These are phyloP conservation scores for Pogonomyrmex californicus DNA, from an alignment of 1,140 invertebrate genomes.

Conservation along the genomic window DNA sequence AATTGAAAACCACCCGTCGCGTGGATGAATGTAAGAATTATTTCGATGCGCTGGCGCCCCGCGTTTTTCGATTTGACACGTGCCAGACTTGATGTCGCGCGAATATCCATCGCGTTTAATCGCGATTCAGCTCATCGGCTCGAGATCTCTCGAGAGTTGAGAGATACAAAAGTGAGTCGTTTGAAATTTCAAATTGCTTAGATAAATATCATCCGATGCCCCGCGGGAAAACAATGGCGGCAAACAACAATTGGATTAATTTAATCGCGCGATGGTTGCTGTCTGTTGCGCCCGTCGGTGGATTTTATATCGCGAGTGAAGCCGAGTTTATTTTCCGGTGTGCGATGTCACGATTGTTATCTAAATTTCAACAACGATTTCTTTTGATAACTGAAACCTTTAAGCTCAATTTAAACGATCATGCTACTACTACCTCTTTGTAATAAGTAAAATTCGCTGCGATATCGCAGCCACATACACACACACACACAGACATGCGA, in stretches of 20 bases:
- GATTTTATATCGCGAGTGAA: not conserved
- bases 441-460: not conserved
- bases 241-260: constrained; percentile 36
- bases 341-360: constrained; percentile 62
- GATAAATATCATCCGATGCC: not conserved
- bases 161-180: not conserved
- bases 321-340: too few species aligned
- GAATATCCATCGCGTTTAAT: constrained; percentile 1
- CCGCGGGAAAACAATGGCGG: not conserved
- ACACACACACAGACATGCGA: too few species aligned
- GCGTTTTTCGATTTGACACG: not conserved
- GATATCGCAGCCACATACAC: not conserved
- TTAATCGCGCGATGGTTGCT: constrained; percentile 4
- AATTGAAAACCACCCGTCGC: constrained; percentile 25
- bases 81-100: not conserved
- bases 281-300: not conserved
- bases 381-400: constrained; percentile 78
- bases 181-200: not conserved
- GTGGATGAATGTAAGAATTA: constrained; percentile 19
- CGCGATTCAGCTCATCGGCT: not conserved
- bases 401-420: constrained; percentile 24
- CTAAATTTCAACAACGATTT: constrained; percentile 71
- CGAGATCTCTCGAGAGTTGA: constrained; percentile 12
- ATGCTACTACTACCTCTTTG: not conserved
- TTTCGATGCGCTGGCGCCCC: not conserved